Conservation (phyloP, 2,888 invertebrate genomes). For the Callinectes sapidus region DNA sequence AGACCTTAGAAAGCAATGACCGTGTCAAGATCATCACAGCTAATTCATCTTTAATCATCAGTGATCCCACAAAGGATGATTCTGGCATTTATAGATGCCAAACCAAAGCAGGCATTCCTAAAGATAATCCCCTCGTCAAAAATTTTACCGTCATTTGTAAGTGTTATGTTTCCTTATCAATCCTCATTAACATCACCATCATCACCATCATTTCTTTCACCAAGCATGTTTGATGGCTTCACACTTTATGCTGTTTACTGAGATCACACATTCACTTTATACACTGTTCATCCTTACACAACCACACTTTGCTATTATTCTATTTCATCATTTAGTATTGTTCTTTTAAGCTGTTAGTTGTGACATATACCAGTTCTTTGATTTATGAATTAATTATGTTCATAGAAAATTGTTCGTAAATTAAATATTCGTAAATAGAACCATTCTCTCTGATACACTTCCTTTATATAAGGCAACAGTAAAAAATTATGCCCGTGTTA, state of each 20-base stretch:
- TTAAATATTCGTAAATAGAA: too few species aligned
- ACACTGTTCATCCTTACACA: background rate
- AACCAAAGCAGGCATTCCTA: constrained; percentile 34
- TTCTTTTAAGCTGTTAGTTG: too few species aligned
- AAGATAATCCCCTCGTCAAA: constrained; percentile 29
- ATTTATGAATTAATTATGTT: too few species aligned
- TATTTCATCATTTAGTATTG: too few species aligned
- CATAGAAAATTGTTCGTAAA: too few species aligned
- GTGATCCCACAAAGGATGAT: constrained; percentile 34
- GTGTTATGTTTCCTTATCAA: constrained; percentile 29
- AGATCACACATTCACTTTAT: background rate
- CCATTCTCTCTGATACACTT: too few species aligned
- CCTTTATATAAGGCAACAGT: too few species aligned
- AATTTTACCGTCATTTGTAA: constrained; percentile 56
- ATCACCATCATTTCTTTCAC: background rate
- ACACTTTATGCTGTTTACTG: background rate
- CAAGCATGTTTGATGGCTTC: background rate
- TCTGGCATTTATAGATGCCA: constrained; percentile 59
- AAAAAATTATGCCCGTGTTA: too few species aligned
- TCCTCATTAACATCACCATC: background rate
- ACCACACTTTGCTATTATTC: background rate
- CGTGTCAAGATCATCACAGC: constrained; percentile 52
- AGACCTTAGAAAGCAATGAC: constrained; percentile 31
- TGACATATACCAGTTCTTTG: too few species aligned
- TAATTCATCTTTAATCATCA: constrained; percentile 60